Base-by-base conservation (phyloP, 2,888 invertebrate genomes). In the Drosophila imparisetae region DNA sequence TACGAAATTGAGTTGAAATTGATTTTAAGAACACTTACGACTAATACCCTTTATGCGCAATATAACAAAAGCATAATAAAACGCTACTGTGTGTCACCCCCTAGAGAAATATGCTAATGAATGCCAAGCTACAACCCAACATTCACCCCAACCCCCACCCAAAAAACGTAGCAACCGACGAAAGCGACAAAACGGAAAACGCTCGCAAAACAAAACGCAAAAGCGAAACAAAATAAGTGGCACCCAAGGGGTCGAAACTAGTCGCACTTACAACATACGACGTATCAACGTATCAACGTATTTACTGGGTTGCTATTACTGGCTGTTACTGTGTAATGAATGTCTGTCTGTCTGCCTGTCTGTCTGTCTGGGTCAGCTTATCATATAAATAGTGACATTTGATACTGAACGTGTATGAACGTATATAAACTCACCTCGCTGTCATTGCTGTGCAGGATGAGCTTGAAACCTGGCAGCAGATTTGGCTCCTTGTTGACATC, bases 381-480 rank as follows among this genome's bases (percentile, higher is more conserved):
- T 74, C 55, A 62, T 74, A 54, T n/a, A 55, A 38, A 38, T 55
- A 27, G 38, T 38, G 55, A 55, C 40, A 57, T 57, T 52, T 49
- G 52, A 66, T 61, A 57, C 52, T 36, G 34, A 49, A 24, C 24
- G 57, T n/a, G 38, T 29, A 15, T 55, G 38, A n/a, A 27, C 18
- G 18, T 27, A 54, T 36, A 57, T 55, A 40, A n/a, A 91, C 94
- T 94, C 94, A 98, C 99, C 96, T 98, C 97, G 94, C 98, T 98
- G 92, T 99, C 98, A 93, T 98, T 98, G 94, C 97, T 98, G 93
- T 98, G 97, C 90, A 99, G 95, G 90, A 96, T 96, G 86, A 99
- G 95, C 89, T 95, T 96, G 93, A 98, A 99, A 65, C 98, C 98
- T 59, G 98, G 97, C 90, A 99, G 94, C 86, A 99, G 95, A 94